A percentile compares a stretch with the other conserved stretches of the same genome.
phyloP scores from a whole-genome alignment of 2,797 vertebrate species.

The Merluccius polli region DNA sequence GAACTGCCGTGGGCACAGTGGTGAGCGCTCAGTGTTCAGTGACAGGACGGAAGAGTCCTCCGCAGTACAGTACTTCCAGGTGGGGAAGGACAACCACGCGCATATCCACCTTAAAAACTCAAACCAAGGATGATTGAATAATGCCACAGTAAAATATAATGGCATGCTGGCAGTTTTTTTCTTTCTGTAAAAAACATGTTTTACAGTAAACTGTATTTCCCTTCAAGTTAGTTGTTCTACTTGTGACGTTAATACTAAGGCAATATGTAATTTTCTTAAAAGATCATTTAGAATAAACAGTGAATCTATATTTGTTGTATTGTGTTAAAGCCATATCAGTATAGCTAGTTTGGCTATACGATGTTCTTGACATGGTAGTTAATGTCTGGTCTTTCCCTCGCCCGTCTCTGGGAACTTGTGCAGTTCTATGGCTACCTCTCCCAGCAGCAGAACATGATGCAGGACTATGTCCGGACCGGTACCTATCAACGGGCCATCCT shows the following conservation, averaged over 20 bases:
- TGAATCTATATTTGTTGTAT: too few species aligned
- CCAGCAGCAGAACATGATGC: slow-evolving; percentile 99
- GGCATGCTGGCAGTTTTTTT: too few species aligned
- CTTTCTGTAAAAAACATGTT: too few species aligned
- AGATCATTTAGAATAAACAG: not conserved
- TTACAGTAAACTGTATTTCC: too few species aligned
- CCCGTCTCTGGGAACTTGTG: slow-evolving; percentile 9
- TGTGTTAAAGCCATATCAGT: not conserved
- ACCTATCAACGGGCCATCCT: slow-evolving; percentile 96
- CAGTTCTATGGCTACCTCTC: slow-evolving; percentile 99
- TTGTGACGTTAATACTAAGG: not conserved
- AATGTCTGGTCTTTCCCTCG: not conserved
- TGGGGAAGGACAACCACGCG: slow-evolving; percentile 45
- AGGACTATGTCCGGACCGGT: slow-evolving; percentile 95
- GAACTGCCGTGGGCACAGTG: slow-evolving; percentile 81
- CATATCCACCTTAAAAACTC: not conserved
- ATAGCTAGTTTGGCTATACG: not conserved
- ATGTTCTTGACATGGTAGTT: not conserved
- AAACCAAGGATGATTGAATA: not conserved
- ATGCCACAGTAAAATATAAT: not conserved
- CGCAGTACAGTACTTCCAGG: slow-evolving; percentile 98
- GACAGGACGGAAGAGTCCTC: slow-evolving; percentile 95
- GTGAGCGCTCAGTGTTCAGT: slow-evolving; percentile 87
- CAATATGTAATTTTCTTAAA: not conserved
- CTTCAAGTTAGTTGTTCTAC: too few species aligned